Evolutionary conservation across 35 echinoderm and acorn worm species (phyloP), one percentile per base, ranked within the genome.

Genomic region (Ptychodera flava): DNA sequence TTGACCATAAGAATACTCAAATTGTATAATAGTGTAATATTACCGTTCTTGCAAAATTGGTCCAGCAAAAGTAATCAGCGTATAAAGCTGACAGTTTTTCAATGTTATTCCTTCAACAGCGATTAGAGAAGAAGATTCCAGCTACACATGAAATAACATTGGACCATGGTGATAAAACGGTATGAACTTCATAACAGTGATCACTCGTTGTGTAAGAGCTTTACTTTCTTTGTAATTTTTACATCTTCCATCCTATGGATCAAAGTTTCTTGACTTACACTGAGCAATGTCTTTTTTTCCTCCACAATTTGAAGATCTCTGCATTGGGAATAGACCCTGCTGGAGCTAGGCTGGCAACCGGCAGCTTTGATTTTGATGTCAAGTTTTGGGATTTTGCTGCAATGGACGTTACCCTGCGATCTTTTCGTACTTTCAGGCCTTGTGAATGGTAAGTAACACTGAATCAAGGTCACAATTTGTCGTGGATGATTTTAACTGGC

Each of bases 311-410:
- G 10, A 76, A 94, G 95, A 90, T 98, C 6, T 98, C 95, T 36
- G 95, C 95, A 33, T 90, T 98, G 36, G 89, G 89, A 81, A 36
- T 98, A 35, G 95, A 94, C 79, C 95, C 95, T 0, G 93, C 95
- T 33, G 95, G 95, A 45, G 91, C 95, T 32, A 78, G 95, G 30
- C 84, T 98, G 36, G 95, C 90, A 30, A 94, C 92, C 0, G 95
- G 95, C 16, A 81, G 92, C 33, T 92, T 86, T 86, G 95, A 98
- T 82, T 98, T 88, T 81, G 92, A 98, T 85, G 88, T 98, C 29
- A 94, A 93, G 31, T 92, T 98, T 76, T 98, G 95, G 95, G 95
- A 98, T 75, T 98, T 98, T 90, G 95, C 92, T 32, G 95, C 92
- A 31, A 98, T 98, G 95, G 95, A 98, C 86, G 79, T 90, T n/a